Evolutionary conservation across 2,113 vertebrate species (phyloP).

Genomic region (Heterocephalus glaber): DNA sequence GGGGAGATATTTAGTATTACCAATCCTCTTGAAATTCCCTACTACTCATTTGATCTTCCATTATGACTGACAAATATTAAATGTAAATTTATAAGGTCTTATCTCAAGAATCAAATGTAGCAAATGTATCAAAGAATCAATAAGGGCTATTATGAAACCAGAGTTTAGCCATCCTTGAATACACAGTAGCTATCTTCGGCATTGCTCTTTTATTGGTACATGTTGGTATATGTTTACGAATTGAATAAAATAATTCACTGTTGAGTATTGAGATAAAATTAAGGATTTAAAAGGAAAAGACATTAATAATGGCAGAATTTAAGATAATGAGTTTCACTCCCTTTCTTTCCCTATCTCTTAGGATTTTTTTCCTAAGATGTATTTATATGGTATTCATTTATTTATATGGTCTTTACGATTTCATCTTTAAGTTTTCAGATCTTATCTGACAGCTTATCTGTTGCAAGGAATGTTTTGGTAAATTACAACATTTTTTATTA

Average conservation of each 20-base stretch:
- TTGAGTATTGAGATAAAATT: neutral
- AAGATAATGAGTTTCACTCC: neutral
- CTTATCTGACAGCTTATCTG: neutral
- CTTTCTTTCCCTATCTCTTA: accelerated
- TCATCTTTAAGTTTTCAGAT: neutral
- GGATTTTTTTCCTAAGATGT: neutral
- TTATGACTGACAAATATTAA: constrained; percentile 21
- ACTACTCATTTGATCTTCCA: neutral
- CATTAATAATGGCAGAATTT: neutral
- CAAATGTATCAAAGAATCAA: too few species aligned
- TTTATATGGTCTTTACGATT: neutral
- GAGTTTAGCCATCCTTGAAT: neutral
- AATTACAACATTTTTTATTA: neutral
- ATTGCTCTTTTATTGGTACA: neutral
- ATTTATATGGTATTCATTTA: neutral
- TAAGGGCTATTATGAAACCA: neutral
- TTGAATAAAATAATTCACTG: neutral
- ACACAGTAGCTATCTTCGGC: neutral
- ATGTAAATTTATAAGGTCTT: neutral
- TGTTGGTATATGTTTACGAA: neutral
- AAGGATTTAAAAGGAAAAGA: constrained; percentile 17
- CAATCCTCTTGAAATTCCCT: neutral
- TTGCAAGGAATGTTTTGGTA: neutral
- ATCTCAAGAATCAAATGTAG: neutral
- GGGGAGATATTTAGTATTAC: neutral